Conservation (phyloP, 2,888 invertebrate genomes). For the Calephelis perditalis region DNA sequence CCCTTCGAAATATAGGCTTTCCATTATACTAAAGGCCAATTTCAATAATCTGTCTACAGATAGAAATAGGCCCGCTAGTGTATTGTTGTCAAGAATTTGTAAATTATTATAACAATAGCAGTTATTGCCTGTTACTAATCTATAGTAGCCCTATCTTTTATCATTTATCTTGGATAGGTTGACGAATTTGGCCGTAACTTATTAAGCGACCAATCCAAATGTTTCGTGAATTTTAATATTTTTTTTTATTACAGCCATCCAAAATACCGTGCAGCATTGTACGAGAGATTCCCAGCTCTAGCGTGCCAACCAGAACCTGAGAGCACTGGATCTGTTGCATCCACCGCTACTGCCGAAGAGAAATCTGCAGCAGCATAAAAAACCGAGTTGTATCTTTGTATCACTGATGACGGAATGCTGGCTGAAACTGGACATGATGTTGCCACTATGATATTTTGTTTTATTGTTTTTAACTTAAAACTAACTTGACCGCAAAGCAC, state of each 20-base stretch:
- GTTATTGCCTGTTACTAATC: no score
- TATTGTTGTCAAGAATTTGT: no score
- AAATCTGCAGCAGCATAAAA: constrained; percentile 78
- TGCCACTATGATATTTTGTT: constrained; percentile 71
- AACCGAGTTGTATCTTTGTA: not conserved
- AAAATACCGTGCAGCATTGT: constrained; percentile 86
- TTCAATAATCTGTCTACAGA: no score
- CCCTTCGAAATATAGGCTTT: no score
- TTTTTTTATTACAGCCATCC: constrained; percentile 80
- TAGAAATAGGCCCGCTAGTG: no score
- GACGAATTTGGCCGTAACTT: no score
- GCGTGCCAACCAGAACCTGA: constrained; percentile 80
- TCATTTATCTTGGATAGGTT: no score
- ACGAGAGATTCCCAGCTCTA: constrained; percentile 87
- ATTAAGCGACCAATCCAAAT: no score
- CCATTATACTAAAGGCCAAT: no score
- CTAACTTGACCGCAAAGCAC: constrained; percentile 64
- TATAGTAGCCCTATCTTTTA: no score
- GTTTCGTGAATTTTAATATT: no score
- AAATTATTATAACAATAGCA: no score
- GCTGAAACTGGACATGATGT: constrained; percentile 45
- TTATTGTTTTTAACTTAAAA: constrained; percentile 63
- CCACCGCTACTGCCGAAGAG: constrained; percentile 83
- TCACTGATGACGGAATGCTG: constrained; percentile 27
- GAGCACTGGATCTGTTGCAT: constrained; percentile 81